These are phyloP conservation scores for Tetheella fluctuosa DNA, from an alignment of 2,888 invertebrate genomes.

Conservation along the genomic window DNA sequence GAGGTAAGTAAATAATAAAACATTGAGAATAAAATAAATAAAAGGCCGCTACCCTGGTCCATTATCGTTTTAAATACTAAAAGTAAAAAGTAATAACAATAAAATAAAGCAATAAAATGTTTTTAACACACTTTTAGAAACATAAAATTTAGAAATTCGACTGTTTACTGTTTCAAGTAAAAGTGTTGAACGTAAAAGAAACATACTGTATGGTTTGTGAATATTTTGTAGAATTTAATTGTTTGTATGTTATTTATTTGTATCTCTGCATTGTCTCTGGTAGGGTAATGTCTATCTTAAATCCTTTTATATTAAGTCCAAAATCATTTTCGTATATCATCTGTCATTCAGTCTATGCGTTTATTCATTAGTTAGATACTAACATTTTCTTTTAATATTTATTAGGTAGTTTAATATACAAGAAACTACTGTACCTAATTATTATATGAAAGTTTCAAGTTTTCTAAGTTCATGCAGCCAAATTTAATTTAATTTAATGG, in stretches of 20 bases:
- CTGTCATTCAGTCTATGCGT: no score
- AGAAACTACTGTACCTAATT: not conserved
- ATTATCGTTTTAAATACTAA: not conserved
- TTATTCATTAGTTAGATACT: no score
- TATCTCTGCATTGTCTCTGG: no score
- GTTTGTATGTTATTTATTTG: no score
- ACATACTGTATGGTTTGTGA: not conserved
- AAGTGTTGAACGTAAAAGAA: not conserved
- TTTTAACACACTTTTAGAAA: conserved; percentile 7
- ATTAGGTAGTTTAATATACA: no score
- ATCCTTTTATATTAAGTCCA: no score
- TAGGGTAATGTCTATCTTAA: no score
- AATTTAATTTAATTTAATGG: not conserved
- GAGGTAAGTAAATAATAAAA: not conserved
- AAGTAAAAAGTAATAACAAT: not conserved
- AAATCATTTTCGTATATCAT: no score
- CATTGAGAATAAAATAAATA: not conserved
- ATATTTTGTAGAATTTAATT: not conserved
- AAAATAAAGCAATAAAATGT: not conserved
- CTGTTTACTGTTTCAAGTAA: conserved; percentile 8
- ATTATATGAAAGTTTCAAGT: not conserved
- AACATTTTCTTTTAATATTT: no score
- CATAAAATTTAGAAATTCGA: conserved; percentile 8
- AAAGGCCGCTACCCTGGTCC: not conserved
- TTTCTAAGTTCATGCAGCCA: not conserved